Percentiles rank a stretch among this genome's conserved stretches.
Conservation (phyloP, 2,888 invertebrate species). For the Chrysodeixis includens region DNA sequence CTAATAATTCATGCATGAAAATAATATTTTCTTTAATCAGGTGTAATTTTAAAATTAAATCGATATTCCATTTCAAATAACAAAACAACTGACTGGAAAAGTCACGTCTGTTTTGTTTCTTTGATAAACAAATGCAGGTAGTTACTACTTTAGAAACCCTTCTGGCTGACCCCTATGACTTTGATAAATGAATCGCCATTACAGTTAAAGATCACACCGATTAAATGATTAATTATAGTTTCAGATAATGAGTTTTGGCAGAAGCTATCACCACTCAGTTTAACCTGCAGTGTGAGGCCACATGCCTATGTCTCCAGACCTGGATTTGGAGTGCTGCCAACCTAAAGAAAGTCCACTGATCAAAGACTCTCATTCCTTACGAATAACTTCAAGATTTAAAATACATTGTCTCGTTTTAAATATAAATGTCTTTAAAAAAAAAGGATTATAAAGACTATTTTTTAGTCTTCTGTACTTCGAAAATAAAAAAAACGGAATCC, state of each 20-base stretch:
- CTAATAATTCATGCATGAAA: too few species aligned
- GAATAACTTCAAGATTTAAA: slow-evolving; percentile 25
- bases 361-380: slow-evolving; percentile 38
- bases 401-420: slow-evolving; percentile 13
- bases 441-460: background rate
- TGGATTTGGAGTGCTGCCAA: slow-evolving; percentile 37
- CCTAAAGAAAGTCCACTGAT: slow-evolving; percentile 14
- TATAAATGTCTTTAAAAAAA: background rate
- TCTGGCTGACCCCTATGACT: background rate
- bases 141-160: background rate
- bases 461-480: background rate
- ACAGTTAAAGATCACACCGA: background rate
- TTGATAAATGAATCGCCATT: background rate
- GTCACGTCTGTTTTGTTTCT: background rate
- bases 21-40: too few species aligned
- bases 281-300: slow-evolving; percentile 10
- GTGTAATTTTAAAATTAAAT: too few species aligned
- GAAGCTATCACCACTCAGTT: background rate
- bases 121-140: background rate
- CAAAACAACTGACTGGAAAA: too few species aligned
- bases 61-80: too few species aligned
- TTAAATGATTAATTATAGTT: background rate
- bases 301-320: slow-evolving; percentile 32
- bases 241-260: background rate
- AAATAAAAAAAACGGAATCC: too few species aligned